These are phyloP conservation scores for Falco columbarius DNA, from an alignment of 2,797 vertebrate genomes.

Conservation along the genomic window DNA sequence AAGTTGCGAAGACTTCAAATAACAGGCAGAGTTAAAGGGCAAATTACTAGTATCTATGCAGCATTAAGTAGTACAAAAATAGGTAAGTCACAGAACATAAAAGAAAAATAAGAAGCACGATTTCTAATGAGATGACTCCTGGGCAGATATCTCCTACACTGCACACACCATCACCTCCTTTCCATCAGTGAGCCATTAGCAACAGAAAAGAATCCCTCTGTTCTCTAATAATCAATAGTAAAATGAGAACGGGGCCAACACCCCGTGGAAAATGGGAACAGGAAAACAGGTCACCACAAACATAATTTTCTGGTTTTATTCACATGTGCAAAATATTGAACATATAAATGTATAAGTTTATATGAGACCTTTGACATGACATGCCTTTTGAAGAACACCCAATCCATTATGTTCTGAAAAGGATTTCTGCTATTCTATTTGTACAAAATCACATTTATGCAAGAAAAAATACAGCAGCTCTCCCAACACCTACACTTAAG, in stretches of 20 bases:
- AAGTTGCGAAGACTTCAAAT: neutral
- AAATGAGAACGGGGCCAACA: neutral
- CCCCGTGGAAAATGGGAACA: neutral
- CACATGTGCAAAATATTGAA: neutral
- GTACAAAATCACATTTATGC: neutral
- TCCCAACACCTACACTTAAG: neutral
- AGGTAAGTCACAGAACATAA: neutral
- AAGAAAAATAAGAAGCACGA: neutral
- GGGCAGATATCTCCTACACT: neutral
- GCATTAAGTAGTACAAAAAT: neutral
- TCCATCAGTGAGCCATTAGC: neutral
- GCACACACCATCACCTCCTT: neutral
- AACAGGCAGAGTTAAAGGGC: neutral
- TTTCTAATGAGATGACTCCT: conserved; percentile 16
- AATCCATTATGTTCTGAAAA: neutral
- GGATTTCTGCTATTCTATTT: neutral
- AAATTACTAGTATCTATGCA: neutral
- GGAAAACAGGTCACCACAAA: neutral
- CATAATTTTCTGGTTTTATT: neutral
- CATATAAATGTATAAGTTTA: neutral
- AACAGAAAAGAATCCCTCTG: neutral
- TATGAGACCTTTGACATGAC: neutral
- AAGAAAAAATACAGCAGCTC: neutral
- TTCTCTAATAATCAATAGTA: neutral
- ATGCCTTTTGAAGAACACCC: neutral